A percentile compares a stretch with the other conserved stretches of the same genome.
phyloP scores from a whole-genome alignment of 1,140 invertebrate species.

The Rhyzopertha dominica region DNA sequence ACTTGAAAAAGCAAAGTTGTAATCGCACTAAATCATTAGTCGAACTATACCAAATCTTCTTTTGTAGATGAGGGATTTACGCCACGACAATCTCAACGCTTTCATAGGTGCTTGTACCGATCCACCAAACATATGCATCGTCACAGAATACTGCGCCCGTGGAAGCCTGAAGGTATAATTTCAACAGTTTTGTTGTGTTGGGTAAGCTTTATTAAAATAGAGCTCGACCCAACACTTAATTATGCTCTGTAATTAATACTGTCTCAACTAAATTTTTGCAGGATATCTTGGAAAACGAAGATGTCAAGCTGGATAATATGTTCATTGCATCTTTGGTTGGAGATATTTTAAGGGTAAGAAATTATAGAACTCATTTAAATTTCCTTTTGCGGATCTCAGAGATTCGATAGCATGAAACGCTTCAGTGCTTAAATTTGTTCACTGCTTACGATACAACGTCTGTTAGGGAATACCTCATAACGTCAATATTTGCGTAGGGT shows the following conservation, averaged over 20 bases:
- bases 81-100: conserved; percentile 86
- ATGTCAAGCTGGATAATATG: conserved; percentile 87
- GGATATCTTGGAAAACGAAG: conserved; percentile 88
- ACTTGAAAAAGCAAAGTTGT: too few relatives aligned
- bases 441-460: too few relatives aligned
- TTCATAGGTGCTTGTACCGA: conserved; percentile 94
- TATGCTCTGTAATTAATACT: too few relatives aligned
- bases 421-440: too few relatives aligned
- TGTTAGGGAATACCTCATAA: too few relatives aligned
- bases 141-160: conserved; percentile 85
- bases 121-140: conserved; percentile 80
- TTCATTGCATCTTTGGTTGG: conserved; percentile 84
- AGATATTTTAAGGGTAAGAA: conserved; percentile 80
- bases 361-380: too few relatives aligned
- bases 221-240: neutral
- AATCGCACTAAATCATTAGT: too few relatives aligned
- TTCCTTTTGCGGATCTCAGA: too few relatives aligned
- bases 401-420: too few relatives aligned
- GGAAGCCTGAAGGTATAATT: conserved; percentile 77
- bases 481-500: too few relatives aligned
- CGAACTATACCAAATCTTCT: too few relatives aligned
- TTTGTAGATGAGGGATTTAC: conserved; percentile 77
- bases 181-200: neutral
- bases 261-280: too few relatives aligned
- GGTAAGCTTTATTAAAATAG: neutral